Evolutionary conservation across 2,113 vertebrate species (phyloP), one percentile per base, ranked within the genome.

Genomic region (Sebastes schlegelii): DNA sequence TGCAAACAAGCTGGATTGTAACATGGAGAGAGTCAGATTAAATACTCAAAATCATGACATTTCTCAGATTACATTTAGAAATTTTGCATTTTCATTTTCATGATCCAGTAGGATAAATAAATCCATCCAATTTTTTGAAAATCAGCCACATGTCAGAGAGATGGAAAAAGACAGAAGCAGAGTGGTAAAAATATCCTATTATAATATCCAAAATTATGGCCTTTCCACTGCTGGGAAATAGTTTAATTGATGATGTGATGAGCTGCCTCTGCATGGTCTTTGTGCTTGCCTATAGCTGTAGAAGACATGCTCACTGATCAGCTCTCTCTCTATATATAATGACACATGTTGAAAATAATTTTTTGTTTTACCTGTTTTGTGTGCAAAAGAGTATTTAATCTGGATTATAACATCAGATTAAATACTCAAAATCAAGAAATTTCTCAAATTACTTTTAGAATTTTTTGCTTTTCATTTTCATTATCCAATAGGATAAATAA

Each of bases 61-160:
- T 83, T 73, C 8, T n/a, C 40, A 9, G 65, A 51, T 67, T 23
- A 68, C 46, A 51, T 51, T 69, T 54, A 4, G 9, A 52, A 19
- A 48, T 9, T 16, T 14, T 16, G 62, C 23, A 13, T 43, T 61
- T 16, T 51, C 16, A 45, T 61, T 55, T 74, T 45, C 17, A 40
- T 74, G 8, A 51, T 75, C n/a, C 45, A 67, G 13, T 4, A 34
- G 34, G 34, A 34, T 34, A 5, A 51, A 81, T 46, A n/a, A 42
- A 65, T 58, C 77, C 58, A 60, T 71, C n/a, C n/a, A 42, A 55
- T 63, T 34, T 26, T 74, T 34, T 64, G 17, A 42, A 74, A 75
- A 21, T 65, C 52, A 52, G 61, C 49, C 21, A n/a, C 67, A 70
- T 23, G 49, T 83, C 14, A 49, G 46, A 63, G 60, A 57, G 8